phyloP scores from a whole-genome alignment of 2,113 vertebrate species.

The Plecotus auritus region DNA sequence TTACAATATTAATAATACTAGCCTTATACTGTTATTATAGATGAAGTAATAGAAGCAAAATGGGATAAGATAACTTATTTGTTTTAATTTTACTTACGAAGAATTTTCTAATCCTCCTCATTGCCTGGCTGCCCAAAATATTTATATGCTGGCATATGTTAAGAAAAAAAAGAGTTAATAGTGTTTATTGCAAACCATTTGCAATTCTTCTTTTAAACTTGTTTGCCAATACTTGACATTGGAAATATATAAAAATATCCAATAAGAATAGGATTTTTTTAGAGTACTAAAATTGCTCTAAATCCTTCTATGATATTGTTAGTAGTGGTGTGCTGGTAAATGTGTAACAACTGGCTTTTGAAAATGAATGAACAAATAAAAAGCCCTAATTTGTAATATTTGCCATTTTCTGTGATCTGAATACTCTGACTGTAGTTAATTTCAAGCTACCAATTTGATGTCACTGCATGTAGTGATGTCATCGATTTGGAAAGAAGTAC shows the following conservation, averaged over 20 bases:
- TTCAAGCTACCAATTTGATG: background rate
- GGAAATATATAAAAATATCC: background rate
- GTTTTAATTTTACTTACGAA: background rate
- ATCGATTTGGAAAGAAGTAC: background rate
- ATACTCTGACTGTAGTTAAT: background rate
- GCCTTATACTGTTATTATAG: background rate
- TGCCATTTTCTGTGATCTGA: background rate
- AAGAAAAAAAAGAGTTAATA: background rate
- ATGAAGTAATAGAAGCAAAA: constrained; percentile 1
- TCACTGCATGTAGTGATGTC: background rate
- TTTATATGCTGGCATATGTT: background rate
- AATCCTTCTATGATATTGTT: background rate
- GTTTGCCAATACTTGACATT: background rate
- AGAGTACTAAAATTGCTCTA: background rate
- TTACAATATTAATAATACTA: background rate
- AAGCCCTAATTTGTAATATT: background rate
- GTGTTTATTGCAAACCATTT: background rate
- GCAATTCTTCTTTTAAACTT: background rate
- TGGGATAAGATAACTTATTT: background rate
- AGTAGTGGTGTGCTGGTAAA: background rate
- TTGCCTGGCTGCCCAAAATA: background rate
- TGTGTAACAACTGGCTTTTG: background rate
- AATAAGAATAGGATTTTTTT: constrained; percentile 12
- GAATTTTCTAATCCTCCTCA: background rate
- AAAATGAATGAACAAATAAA: background rate